A percentile compares a stretch with the other conserved stretches of the same genome.
Evolutionary conservation across 92 coral and sea anemone genomes (phyloP).

Genomic region (Porites cylindrica): DNA sequence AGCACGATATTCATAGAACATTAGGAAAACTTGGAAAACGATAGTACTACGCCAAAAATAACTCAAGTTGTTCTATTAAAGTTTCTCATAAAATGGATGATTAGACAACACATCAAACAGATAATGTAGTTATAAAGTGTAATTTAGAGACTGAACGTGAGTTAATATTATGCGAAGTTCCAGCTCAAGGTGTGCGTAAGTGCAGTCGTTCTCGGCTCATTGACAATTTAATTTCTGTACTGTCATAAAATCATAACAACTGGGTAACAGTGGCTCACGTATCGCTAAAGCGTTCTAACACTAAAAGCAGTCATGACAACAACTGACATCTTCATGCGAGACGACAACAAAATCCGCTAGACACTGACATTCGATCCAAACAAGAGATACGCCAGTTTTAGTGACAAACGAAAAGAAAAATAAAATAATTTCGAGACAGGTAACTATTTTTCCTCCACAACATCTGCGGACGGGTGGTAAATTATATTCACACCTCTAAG

Average conservation of each 20-base stretch:
- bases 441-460: neutral
- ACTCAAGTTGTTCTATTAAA: no score
- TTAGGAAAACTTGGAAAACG: no score
- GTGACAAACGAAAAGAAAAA: neutral
- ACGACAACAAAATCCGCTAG: neutral
- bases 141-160: no score
- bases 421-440: no score
- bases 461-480: neutral
- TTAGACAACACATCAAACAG: no score
- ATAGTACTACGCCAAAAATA: no score
- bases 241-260: neutral
- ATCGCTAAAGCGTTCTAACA: neutral
- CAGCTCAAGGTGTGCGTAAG: no score
- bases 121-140: no score
- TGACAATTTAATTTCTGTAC: neutral
- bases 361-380: conserved; percentile 39
- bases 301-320: neutral
- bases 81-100: no score
- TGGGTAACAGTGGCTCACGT: neutral
- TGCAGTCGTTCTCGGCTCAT: no score
- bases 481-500: neutral
- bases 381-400: neutral
- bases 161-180: no score
- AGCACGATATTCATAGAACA: no score
- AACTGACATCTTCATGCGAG: conserved; percentile 5